Percentiles rank a stretch among this genome's conserved stretches.
Evolutionary conservation across 2,888 invertebrate genomes (phyloP).

Genomic region (Lucinisca nassula): DNA sequence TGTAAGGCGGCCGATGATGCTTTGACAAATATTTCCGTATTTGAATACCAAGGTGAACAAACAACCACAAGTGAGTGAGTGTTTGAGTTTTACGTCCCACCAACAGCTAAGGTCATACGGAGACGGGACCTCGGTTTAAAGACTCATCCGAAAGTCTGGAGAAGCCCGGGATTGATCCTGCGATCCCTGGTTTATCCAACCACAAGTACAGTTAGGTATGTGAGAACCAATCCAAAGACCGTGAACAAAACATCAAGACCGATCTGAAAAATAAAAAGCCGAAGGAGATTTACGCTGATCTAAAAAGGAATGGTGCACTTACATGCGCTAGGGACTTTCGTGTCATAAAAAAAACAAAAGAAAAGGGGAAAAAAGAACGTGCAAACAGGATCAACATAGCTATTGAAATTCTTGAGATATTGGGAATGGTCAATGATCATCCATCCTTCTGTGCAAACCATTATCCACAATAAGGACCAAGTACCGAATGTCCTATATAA

Average conservation of each 20-base stretch:
- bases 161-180: too few relatives aligned
- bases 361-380: not conserved
- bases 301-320: conserved; percentile 23
- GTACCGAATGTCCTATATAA: conserved; percentile 29
- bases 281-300: conserved; percentile 13
- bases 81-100: too few relatives aligned
- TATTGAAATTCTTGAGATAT: not conserved
- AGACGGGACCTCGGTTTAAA: too few relatives aligned
- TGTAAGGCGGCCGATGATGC: not conserved
- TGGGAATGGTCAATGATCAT: too few relatives aligned
- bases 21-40: not conserved
- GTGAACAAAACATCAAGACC: too few relatives aligned
- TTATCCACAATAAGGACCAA: conserved; percentile 35
- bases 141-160: too few relatives aligned
- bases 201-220: too few relatives aligned
- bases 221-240: too few relatives aligned
- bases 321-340: conserved; percentile 29
- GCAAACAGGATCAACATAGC: not conserved
- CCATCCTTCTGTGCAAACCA: conserved; percentile 24
- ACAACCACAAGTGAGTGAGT: not conserved
- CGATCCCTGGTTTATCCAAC: too few relatives aligned
- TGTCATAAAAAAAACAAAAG: conserved; percentile 8
- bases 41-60: not conserved
- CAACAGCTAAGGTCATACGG: too few relatives aligned
- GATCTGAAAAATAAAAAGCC: not conserved